These are phyloP conservation scores for Pterocles gutturalis DNA, from an alignment of 2,113 vertebrate species.

Conservation along the genomic window DNA sequence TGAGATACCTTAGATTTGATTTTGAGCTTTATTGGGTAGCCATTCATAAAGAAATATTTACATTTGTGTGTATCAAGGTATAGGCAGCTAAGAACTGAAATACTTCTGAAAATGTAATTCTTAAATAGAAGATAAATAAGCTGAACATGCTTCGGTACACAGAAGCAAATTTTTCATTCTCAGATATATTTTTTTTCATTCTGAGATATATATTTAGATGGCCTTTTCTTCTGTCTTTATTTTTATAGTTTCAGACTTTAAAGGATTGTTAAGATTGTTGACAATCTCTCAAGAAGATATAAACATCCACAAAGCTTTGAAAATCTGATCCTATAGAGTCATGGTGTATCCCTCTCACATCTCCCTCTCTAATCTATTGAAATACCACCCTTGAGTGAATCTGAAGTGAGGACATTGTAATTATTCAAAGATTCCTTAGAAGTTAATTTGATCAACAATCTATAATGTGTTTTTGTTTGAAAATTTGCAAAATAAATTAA, in stretches of 20 bases:
- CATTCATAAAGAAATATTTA: background rate
- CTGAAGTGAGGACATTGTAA: background rate
- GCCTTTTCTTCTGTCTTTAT: background rate
- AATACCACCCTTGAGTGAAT: background rate
- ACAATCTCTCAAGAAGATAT: background rate
- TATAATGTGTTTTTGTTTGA: background rate
- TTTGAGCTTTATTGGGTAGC: background rate
- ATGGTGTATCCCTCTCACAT: background rate
- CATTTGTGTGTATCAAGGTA: background rate
- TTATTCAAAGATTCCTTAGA: background rate
- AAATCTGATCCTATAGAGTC: background rate
- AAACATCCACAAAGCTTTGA: constrained; percentile 7
- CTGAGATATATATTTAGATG: background rate
- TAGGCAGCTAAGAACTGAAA: background rate
- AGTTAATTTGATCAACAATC: background rate
- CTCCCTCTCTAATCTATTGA: background rate
- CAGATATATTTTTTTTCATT: background rate
- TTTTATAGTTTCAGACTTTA: background rate
- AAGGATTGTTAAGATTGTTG: background rate
- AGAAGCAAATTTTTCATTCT: background rate
- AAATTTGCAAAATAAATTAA: constrained; percentile 14
- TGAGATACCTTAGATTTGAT: background rate
- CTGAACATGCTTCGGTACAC: background rate
- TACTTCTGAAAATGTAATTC: background rate
- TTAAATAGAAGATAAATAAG: background rate